phyloP scores from a whole-genome alignment of 1,140 invertebrate genomes.

The Drosophila pectinifera region DNA sequence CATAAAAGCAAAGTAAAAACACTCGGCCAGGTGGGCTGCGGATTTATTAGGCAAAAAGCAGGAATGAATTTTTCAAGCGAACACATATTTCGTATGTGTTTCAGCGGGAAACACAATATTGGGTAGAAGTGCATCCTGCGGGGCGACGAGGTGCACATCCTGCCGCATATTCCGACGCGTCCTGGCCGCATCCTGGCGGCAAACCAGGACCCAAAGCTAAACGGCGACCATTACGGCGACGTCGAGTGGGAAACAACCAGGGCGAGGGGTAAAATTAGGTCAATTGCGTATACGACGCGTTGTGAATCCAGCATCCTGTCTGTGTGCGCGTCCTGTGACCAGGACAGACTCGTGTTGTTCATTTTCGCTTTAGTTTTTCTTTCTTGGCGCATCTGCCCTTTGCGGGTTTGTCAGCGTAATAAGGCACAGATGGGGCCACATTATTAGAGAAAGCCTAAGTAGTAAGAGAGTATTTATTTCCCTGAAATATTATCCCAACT shows the following conservation, averaged over 20 bases:
- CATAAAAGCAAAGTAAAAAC: conserved; percentile 28
- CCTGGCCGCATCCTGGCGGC: conserved; percentile 51
- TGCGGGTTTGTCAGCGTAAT: conserved; percentile 10
- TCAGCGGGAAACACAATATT: conserved; percentile 45
- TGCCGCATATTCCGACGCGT: conserved; percentile 31
- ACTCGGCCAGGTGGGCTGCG: neutral
- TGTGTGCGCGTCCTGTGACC: conserved; percentile 35
- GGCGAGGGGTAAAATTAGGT: conserved; percentile 57
- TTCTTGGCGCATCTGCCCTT: conserved; percentile 11
- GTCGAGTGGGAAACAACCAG: conserved; percentile 29
- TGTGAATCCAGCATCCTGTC: conserved; percentile 55
- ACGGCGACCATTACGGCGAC: conserved; percentile 58
- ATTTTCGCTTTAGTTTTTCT: conserved; percentile 23
- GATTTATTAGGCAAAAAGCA: conserved; percentile 5
- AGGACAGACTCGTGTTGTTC: conserved; percentile 54
- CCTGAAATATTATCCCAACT: neutral
- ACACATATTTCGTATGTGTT: conserved; percentile 15
- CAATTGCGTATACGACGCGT: conserved; percentile 63
- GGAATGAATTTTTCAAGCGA: conserved; percentile 32
- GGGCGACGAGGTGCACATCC: conserved; percentile 54
- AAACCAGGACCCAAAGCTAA: conserved; percentile 50
- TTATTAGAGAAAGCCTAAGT: neutral
- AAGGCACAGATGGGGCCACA: conserved; percentile 23
- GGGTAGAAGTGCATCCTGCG: conserved; percentile 45
- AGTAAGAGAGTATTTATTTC: neutral